These are phyloP conservation scores for Macquaria australasica DNA, from an alignment of 2,113 vertebrate species.

Conservation along the genomic window DNA sequence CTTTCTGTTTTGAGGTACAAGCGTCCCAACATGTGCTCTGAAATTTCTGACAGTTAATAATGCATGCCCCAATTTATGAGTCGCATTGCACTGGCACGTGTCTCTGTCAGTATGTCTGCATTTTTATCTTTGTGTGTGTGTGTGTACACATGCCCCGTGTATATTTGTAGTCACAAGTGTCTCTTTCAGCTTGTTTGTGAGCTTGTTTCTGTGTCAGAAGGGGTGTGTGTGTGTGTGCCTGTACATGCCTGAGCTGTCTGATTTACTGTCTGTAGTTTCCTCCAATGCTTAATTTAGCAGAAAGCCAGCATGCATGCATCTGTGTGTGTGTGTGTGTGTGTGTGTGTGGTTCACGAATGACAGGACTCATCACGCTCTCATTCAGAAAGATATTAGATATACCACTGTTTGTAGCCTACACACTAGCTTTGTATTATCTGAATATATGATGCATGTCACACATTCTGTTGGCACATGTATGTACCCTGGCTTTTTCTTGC, in stretches of 20 bases:
- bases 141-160: background rate
- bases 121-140: constrained; percentile 3
- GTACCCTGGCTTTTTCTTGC: constrained; percentile 26
- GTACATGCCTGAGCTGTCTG: constrained; percentile 7
- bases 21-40: constrained; percentile 57
- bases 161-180: constrained; percentile 45
- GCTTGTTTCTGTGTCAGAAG: constrained; percentile 54
- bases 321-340: constrained; percentile 5
- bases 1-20: constrained; percentile 56
- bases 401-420: constrained; percentile 56
- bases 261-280: constrained; percentile 54
- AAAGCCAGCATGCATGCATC: constrained; percentile 37
- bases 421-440: constrained; percentile 62
- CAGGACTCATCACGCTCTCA: constrained; percentile 53
- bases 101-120: constrained; percentile 46
- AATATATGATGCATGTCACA: constrained; percentile 64
- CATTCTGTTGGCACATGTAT: constrained; percentile 40
- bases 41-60: constrained; percentile 71
- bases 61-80: constrained; percentile 74
- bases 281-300: constrained; percentile 69
- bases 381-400: constrained; percentile 62
- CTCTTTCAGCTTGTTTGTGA: constrained; percentile 57
- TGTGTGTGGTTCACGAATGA: constrained; percentile 36
- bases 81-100: constrained; percentile 38
- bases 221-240: constrained; percentile 16